phyloP scores from a whole-genome alignment of 2,797 vertebrate species.

The Brachymystax lenok region DNA sequence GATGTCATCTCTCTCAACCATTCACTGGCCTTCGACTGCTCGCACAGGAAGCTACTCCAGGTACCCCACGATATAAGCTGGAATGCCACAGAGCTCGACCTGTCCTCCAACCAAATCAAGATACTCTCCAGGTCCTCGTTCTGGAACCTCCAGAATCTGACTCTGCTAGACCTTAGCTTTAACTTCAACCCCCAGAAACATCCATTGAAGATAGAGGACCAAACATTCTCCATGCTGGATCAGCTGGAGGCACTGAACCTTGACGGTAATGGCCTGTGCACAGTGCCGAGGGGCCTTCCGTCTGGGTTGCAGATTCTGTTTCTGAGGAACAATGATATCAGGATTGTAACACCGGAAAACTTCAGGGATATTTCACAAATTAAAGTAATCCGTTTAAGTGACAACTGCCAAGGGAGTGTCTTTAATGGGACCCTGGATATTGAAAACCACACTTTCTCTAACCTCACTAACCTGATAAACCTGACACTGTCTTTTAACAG shows the following conservation, averaged over 20 bases:
- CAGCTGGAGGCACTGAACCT: conserved; percentile 57
- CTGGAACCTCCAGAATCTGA: conserved; percentile 54
- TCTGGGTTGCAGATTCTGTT: conserved; percentile 51
- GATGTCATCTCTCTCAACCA: conserved; percentile 27
- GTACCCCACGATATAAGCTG: conserved; percentile 54
- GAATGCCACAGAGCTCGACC: conserved; percentile 52
- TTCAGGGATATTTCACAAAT: conserved; percentile 43
- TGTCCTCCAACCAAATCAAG: conserved; percentile 58
- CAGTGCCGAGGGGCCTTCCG: conserved; percentile 63
- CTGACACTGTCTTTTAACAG: conserved; percentile 54
- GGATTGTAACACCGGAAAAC: conserved; percentile 42
- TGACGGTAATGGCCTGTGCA: conserved; percentile 59
- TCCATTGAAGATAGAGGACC: conserved; percentile 38
- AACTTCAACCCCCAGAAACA: conserved; percentile 36
- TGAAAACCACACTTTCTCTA: conserved; percentile 33
- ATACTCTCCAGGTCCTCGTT: conserved; percentile 52
- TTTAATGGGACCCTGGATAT: conserved; percentile 27
- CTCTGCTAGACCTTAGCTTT: conserved; percentile 54
- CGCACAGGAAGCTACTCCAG: conserved; percentile 30
- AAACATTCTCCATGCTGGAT: conserved; percentile 56
- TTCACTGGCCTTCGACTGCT: conserved; percentile 53
- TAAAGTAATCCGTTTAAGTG: conserved; percentile 43
- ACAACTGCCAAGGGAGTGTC: conserved; percentile 59
- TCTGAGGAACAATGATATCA: conserved; percentile 62
- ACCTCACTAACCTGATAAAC: conserved; percentile 9